These are phyloP conservation scores for Pectinophora gossypiella DNA, from an alignment of 1,140 invertebrate genomes.

Conservation along the genomic window DNA sequence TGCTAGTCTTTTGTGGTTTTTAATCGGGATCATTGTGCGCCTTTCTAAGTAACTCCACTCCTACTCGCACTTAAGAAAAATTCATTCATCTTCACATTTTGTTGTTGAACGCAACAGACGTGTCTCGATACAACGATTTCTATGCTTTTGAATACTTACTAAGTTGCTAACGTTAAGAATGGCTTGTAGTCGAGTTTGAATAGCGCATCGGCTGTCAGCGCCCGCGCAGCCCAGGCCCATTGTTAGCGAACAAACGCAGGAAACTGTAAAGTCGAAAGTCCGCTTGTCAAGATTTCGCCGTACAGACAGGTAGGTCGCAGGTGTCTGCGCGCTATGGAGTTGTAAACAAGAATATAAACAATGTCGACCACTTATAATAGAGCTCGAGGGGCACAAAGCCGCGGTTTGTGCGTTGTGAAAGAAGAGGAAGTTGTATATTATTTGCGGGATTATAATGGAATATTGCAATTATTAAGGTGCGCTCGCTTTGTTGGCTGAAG, in stretches of 20 bases:
- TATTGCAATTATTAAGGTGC: slow-evolving; percentile 37
- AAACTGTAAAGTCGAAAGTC: slow-evolving; percentile 70
- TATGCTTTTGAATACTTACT: no score
- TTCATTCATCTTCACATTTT: no score
- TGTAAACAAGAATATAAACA: slow-evolving; percentile 57
- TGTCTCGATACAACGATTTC: no score
- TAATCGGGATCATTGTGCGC: no score
- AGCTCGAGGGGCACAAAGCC: slow-evolving; percentile 23
- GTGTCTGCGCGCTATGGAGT: slow-evolving; percentile 35
- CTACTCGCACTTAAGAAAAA: no score
- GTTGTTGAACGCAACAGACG: no score
- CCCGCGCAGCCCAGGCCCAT: slow-evolving; percentile 32
- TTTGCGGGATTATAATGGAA: slow-evolving; percentile 30
- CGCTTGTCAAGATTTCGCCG: slow-evolving; percentile 56
- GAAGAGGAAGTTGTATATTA: slow-evolving; percentile 57
- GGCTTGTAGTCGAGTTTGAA: slow-evolving; percentile 30
- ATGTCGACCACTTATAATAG: slow-evolving; percentile 35
- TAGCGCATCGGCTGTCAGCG: slow-evolving; percentile 38
- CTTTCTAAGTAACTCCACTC: no score
- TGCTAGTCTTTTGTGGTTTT: no score
- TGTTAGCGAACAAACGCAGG: slow-evolving; percentile 66
- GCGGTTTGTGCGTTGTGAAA: slow-evolving; percentile 46
- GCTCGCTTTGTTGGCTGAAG: slow-evolving; percentile 23
- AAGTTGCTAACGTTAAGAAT: no score
- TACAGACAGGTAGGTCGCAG: slow-evolving; percentile 63